Conservation (phyloP, 2,797 vertebrate genomes). For the Oceanodroma leucorhoa region DNA sequence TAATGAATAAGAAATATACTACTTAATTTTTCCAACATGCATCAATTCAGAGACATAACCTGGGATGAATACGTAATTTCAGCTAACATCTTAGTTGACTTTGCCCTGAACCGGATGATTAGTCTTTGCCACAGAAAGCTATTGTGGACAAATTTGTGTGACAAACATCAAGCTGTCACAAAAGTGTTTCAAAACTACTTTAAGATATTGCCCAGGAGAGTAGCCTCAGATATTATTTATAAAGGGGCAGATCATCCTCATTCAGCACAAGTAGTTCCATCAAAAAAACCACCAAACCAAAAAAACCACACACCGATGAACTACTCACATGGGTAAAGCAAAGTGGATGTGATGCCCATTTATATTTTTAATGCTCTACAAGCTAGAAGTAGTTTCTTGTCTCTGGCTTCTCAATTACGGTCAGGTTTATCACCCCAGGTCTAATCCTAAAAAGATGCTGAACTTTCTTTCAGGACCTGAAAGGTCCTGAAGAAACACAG, state of each 20-base stretch:
- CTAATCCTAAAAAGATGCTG: not conserved
- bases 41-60: conserved; percentile 60
- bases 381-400: not conserved
- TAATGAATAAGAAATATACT: conserved; percentile 20
- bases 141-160: conserved; percentile 50
- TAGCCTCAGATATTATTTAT: not conserved
- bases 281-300: not conserved
- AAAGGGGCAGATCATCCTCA: not conserved
- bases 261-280: not conserved
- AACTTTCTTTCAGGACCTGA: not conserved
- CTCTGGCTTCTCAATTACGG: not conserved
- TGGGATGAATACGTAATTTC: conserved; percentile 53
- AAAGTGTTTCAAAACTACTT: conserved; percentile 41
- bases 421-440: not conserved
- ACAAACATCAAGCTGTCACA: conserved; percentile 46
- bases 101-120: conserved; percentile 72
- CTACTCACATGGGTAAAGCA: not conserved
- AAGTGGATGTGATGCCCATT: not conserved
- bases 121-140: conserved; percentile 70
- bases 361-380: not conserved
- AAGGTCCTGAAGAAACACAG: not conserved
- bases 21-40: conserved; percentile 32
- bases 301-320: not conserved
- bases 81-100: conserved; percentile 74
- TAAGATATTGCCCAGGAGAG: not conserved